Base-by-base conservation (phyloP, 2,888 invertebrate species). In the Deladenus siricidicola region DNA sequence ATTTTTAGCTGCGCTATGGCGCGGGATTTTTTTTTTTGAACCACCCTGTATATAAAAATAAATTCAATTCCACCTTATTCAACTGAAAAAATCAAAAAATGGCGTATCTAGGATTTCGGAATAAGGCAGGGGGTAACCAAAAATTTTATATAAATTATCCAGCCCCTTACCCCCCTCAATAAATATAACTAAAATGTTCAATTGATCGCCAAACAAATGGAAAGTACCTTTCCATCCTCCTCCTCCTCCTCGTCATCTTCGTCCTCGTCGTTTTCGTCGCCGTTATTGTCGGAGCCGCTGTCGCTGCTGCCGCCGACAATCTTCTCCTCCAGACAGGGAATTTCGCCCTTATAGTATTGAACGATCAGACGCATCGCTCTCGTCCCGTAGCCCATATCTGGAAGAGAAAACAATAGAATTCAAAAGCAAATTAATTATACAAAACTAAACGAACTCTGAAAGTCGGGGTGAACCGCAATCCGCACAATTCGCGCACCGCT, bases 381-480 rank as follows among this genome's bases (percentile, higher is more conserved):
- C 62, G 86, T 86, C 3, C 98, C 98, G 80, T 98, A 99, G 0
- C 96, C 96, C 93, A 94, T 94, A 29, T 61, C 88, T 90, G 75
- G 23, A 81, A 54, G 10, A 48, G 39, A 24, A n/a, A n/a, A n/a
- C n/a, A n/a, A n/a, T 14, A 51, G 3, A n/a, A 61, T 29, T 58
- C 30, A 1, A 14, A 29, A 1, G 44, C 21, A 51, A 63, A 14
- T 6, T 42, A 21, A 53, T 8, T 23, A 1, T 48, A 23, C 3
- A 4, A 43, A 34, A 19, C n/a, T 23, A 30, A 49, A 14, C 51
- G 8, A 10, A 65, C 61, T 63, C 56, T 93, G 92, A 80, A 93
- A 94, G 69, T 92, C 90, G 0, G 98, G 96, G 84, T 99, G 94
- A 0, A 96, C 94, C 4, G 98, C 98, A 68, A 98, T 92, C 67